phyloP scores from a whole-genome alignment of 1,140 invertebrate species.

The Venturia canescens region DNA sequence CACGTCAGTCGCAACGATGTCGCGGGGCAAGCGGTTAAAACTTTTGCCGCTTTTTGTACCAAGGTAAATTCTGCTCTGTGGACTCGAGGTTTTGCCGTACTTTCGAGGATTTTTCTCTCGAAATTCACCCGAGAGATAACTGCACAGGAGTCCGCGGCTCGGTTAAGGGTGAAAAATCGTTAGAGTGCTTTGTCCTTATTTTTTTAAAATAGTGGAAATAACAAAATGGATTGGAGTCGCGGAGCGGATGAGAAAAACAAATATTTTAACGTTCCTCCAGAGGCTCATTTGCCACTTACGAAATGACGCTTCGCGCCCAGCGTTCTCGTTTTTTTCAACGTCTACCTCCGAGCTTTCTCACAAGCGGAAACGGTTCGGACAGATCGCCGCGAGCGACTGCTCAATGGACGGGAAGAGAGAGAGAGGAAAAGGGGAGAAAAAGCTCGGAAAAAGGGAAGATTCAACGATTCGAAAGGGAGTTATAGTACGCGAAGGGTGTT shows the following conservation, averaged over 20 bases:
- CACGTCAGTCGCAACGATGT: no score
- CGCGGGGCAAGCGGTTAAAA: no score
- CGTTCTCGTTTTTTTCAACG: background rate
- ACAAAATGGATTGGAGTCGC: background rate
- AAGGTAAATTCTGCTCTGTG: no score
- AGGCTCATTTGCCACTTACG: background rate
- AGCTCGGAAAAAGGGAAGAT: background rate
- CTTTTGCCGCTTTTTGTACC: no score
- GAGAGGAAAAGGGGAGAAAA: background rate
- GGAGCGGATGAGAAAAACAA: background rate
- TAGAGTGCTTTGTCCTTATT: background rate
- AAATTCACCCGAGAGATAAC: no score
- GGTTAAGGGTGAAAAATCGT: slow-evolving; percentile 1
- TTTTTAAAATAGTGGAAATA: background rate
- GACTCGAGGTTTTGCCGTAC: no score
- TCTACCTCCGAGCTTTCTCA: slow-evolving; percentile 11
- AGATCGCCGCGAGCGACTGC: background rate
- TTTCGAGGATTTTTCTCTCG: no score
- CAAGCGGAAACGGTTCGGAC: slow-evolving; percentile 27
- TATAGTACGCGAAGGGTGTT: slow-evolving; percentile 12
- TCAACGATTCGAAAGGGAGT: slow-evolving; percentile 1
- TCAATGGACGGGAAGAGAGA: background rate
- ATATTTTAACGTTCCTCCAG: slow-evolving; percentile 19
- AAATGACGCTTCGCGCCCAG: no score
- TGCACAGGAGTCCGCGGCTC: background rate